Conservation (phyloP, 2,113 vertebrate genomes). For the Petrocephalus microphthalmus region DNA sequence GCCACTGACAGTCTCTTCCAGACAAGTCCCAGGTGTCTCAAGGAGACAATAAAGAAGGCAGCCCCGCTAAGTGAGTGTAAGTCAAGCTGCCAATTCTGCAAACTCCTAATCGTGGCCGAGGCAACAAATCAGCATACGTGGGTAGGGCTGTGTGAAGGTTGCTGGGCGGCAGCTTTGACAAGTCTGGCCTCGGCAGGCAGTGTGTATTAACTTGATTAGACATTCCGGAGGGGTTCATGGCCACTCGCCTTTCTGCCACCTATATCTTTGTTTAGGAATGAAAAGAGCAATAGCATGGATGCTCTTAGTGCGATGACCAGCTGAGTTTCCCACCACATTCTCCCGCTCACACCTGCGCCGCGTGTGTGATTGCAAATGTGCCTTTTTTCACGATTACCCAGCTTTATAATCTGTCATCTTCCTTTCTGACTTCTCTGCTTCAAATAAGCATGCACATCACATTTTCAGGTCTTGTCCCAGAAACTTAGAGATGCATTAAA, state of each 20-base stretch:
- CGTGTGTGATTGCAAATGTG: neutral
- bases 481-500: conserved; percentile 14
- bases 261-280: conserved; percentile 13
- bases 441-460: neutral
- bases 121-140: conserved; percentile 64
- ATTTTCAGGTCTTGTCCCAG: neutral
- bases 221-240: conserved; percentile 20
- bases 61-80: conserved; percentile 57
- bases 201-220: conserved; percentile 34
- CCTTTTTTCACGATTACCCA: neutral
- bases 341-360: neutral
- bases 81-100: conserved; percentile 61
- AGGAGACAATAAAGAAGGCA: conserved; percentile 51
- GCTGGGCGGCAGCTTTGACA: neutral
- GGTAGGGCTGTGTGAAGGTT: conserved; percentile 41
- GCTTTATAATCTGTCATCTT: neutral
- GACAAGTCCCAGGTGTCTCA: conserved; percentile 55
- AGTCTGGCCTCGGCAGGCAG: conserved; percentile 42
- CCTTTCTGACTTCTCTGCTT: neutral
- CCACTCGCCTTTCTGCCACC: neutral
- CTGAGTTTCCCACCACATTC: neutral
- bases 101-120: conserved; percentile 53
- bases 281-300: conserved; percentile 13
- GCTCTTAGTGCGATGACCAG: neutral
- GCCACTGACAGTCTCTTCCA: conserved; percentile 47